Base-by-base conservation (phyloP, 1,140 invertebrate genomes). In the Orchesella cincta region DNA sequence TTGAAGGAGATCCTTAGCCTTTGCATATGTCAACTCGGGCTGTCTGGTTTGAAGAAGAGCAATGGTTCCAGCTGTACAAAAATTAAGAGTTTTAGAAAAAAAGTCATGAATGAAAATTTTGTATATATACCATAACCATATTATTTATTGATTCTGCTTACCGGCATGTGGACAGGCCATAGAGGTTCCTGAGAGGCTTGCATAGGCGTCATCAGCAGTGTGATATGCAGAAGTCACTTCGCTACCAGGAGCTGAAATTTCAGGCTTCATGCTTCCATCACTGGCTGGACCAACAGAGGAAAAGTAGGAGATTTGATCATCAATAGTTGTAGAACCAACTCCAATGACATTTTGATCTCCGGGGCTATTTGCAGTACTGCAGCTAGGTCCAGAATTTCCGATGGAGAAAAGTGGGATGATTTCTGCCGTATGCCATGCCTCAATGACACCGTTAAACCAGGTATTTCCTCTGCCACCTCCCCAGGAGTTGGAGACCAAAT, bases 321-420 rank as follows among this genome's bases (percentile, higher is more conserved):
- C 52, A 14, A 36, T 34, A 26, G 31, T 62, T 16, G 76, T 77
- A 14, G 76, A 77, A 18, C 78, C 78, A 23, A 79, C 78, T 16
- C 75, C 78, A 73, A 79, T 79, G 3, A 79, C 75, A 51, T 79
- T 67, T 23, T 62, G 26, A 46, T 79, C 78, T 72, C 72, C 76
- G 20, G 78, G 78, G 5, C 34, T 75, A 46, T 76, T 76, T 1
- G 76, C 73, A 62, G 78, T 74, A 31, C 35, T 75, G 51, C 78
- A 79, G 23, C 26, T 46, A 5, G 78, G 71, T n/a, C 74, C 74
- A 34, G 52, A 75, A 23, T 73, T 29, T 62, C 76, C 76, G 31
- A 34, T 74, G 16, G 76, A 52, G 57, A 78, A 78, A 46, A 78
- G 26, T 67, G 76, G 71, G 18, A 78, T 70, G 52, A 78, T 74